Conservation (phyloP, 2,113 vertebrate genomes). For the Osmerus mordax region DNA sequence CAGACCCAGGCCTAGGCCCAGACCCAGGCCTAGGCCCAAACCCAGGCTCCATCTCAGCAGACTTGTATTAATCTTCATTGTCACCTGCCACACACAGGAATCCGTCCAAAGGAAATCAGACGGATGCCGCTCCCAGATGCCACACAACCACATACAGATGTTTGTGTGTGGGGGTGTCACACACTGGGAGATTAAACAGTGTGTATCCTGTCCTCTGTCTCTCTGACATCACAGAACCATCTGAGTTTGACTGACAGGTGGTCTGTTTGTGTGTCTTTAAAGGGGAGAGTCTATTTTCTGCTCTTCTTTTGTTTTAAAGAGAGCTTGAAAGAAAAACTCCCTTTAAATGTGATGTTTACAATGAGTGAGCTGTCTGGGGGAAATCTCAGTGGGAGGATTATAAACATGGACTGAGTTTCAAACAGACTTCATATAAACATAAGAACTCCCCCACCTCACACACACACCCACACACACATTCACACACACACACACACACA, state of each 20-base stretch:
- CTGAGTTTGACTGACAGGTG: conserved; percentile 61
- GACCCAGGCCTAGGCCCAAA: conserved; percentile 12
- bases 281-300: conserved; percentile 64
- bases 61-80: conserved; percentile 37
- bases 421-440: conserved; percentile 70
- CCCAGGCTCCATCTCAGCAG: conserved; percentile 34
- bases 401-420: conserved; percentile 74
- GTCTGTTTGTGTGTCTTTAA: conserved; percentile 65
- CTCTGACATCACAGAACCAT: conserved; percentile 46
- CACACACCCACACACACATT: no score
- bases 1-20: conserved; percentile 29
- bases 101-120: conserved; percentile 47
- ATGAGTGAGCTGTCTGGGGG: conserved; percentile 65
- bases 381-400: conserved; percentile 73
- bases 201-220: no score
- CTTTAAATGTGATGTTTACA: conserved; percentile 69
- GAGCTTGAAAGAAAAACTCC: conserved; percentile 38
- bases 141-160: conserved; percentile 31
- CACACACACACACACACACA: no score
- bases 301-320: conserved; percentile 71
- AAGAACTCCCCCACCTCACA: conserved; percentile 53
- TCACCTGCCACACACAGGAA: conserved; percentile 38
- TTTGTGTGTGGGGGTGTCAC: conserved; percentile 32
- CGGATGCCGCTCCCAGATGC: conserved; percentile 29
- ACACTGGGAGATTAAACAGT: no score